These are phyloP conservation scores for Dromas ardeola DNA, from an alignment of 2,113 vertebrate genomes.

Conservation along the genomic window DNA sequence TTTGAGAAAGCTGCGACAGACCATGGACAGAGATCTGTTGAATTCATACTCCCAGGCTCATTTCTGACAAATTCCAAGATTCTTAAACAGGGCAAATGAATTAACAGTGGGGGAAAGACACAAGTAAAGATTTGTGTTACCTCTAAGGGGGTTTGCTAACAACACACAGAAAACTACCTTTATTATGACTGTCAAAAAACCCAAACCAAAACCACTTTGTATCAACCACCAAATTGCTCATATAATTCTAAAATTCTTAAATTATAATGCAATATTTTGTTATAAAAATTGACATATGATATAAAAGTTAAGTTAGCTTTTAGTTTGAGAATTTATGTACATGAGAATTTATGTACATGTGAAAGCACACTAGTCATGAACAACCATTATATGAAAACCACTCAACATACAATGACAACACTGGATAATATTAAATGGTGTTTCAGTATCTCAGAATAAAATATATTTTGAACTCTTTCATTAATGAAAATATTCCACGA, in stretches of 20 bases:
- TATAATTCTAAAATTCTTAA: not conserved
- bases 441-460: not conserved
- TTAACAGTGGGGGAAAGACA: not conserved
- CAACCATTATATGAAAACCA: not conserved
- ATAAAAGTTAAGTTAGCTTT: not conserved
- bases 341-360: accelerated
- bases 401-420: not conserved
- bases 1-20: not conserved
- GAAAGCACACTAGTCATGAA: not conserved
- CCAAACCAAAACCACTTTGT: not conserved
- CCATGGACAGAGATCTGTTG: conserved; percentile 25
- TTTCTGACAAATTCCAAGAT: not conserved
- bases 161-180: not conserved
- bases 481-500: not conserved
- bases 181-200: not conserved
- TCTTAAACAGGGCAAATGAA: not conserved
- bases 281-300: not conserved
- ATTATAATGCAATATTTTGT: not conserved
- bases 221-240: not conserved
- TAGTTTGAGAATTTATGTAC: not conserved
- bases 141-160: not conserved
- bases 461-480: not conserved
- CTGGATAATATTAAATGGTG: not conserved
- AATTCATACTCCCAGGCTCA: not conserved
- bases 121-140: conserved; percentile 5